These are phyloP conservation scores for Ginglymostoma cirratum DNA, from an alignment of 2,113 vertebrate genomes.

Conservation along the genomic window DNA sequence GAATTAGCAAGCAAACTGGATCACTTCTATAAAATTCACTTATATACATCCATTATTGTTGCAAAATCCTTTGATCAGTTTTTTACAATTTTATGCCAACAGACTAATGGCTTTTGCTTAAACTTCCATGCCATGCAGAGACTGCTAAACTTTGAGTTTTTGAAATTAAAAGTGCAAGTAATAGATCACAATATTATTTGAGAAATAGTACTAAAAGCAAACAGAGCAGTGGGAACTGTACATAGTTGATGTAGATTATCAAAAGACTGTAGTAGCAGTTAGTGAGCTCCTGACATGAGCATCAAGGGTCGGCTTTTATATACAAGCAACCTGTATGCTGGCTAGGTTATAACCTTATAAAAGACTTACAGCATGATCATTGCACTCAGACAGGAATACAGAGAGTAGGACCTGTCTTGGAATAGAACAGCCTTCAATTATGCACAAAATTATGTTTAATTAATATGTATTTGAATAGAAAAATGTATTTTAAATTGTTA, in stretches of 20 bases:
- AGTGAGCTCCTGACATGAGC: not conserved
- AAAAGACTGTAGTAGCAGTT: not conserved
- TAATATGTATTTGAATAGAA: slow-evolving; percentile 54
- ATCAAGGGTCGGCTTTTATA: not conserved
- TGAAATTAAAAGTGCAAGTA: not conserved
- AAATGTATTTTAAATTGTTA: slow-evolving; percentile 55
- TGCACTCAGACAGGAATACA: not conserved
- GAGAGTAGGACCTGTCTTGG: not conserved
- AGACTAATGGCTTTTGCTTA: not conserved
- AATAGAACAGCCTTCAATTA: slow-evolving; percentile 47
- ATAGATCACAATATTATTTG: not conserved
- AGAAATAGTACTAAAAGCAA: not conserved
- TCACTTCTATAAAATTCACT: not conserved
- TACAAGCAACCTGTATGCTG: not conserved
- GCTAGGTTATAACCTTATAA: not conserved
- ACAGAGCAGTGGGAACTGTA: not conserved
- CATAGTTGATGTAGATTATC: not conserved
- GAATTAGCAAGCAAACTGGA: not conserved
- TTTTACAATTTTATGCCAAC: not conserved
- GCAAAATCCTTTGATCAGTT: not conserved
- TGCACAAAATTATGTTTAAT: slow-evolving; percentile 58
- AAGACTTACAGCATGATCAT: not conserved
- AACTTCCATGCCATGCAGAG: not conserved
- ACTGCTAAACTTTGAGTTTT: not conserved
- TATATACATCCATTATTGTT: not conserved